Evolutionary conservation across 2,113 vertebrate species (phyloP).

Genomic region (Leptobrachium ailaonicum): DNA sequence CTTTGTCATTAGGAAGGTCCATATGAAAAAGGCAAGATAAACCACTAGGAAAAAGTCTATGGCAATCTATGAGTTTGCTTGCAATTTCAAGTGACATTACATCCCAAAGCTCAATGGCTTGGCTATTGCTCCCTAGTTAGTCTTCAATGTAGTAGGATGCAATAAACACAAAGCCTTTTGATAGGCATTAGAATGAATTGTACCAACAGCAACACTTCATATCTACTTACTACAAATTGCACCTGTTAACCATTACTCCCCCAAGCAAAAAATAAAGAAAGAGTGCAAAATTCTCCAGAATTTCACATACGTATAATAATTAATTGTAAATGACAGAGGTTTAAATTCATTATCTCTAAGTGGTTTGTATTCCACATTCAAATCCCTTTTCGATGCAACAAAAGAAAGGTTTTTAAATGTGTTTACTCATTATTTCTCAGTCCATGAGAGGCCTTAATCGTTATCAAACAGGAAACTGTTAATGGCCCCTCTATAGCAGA

Average conservation of each 20-base stretch:
- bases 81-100: no score
- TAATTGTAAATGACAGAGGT: not conserved
- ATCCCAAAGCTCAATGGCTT: no score
- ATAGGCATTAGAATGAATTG: not conserved
- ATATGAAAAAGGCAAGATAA: no score
- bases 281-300: not conserved
- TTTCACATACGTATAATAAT: not conserved
- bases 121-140: conserved; percentile 12
- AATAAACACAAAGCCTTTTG: not conserved
- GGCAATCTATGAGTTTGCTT: no score
- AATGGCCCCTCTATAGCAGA: conserved; percentile 2
- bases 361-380: not conserved
- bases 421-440: not conserved
- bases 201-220: not conserved
- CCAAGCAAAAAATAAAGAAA: not conserved
- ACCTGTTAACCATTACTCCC: not conserved
- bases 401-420: not conserved
- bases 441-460: not conserved
- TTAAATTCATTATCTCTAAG: not conserved
- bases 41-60: no score
- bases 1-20: no score
- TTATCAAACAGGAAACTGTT: not conserved
- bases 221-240: not conserved
- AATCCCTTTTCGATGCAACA: not conserved
- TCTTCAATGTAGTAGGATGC: conserved; percentile 3